Base-by-base conservation (phyloP, 2,113 vertebrate genomes). In the Lepus timidus region DNA sequence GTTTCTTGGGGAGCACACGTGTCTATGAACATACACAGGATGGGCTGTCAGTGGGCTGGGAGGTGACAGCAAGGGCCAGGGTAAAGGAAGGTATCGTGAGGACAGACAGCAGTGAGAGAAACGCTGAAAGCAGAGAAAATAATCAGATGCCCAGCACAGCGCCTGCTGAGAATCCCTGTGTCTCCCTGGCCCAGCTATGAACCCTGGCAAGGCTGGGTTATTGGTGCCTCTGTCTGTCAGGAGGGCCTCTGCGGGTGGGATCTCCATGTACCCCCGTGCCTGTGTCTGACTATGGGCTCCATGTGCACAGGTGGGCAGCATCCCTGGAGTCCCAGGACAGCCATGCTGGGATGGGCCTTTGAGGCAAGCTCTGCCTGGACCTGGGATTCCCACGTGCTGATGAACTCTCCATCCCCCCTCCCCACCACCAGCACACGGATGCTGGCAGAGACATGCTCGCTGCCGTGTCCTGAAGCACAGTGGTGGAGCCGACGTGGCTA, bases 311-410 rank as follows among this genome's bases (percentile, higher is more conserved):
- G 13, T 6, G 5, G 55, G 9, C 58, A 51, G 33, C 0, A 1
- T 36, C 62, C 71, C 70, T 22, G 51, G 27, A 67, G 33, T 44
- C 80, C 70, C 11, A 55, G 23, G 25, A n/a, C 4, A 27, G 58
- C 39, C 68, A 39, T 1, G 3, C 36, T 2, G 36, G 13, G 6
- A 6, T 0, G 0, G 52, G 44, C 44, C 79, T 23, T n/a, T 0
- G 1, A 78, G 68, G 29, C 31, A 16, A 36, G n/a, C 65, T 62
- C 36, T 25, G 22, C 65, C 39, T 13, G 71, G 23, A 51, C 19
- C 71, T 27, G 62, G 0, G 11, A 14, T 17, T 67, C 85, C 64
- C 55, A 90, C 61, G n/a, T 10, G 78, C 9, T 49, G 10, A 80
- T 39, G 12, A 49, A 17, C 36, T 33, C 78, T 20, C 36, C 36